A percentile compares a stretch with the other conserved stretches of the same genome.
phyloP scores from a whole-genome alignment of 64 coral and sea anemone species.

The Montipora efflorescens region DNA sequence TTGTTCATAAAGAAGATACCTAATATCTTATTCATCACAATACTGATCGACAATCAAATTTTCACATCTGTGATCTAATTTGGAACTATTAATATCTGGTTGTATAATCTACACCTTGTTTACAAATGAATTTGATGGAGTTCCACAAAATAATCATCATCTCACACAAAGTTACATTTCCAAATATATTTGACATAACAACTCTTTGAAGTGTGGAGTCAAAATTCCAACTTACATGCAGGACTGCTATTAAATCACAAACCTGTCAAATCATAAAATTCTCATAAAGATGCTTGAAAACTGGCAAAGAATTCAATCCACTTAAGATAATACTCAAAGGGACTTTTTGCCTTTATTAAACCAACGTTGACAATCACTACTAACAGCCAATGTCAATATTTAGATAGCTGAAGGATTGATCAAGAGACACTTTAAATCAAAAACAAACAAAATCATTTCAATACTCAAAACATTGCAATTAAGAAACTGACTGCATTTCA shows the following conservation, averaged over 20 bases:
- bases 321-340: neutral
- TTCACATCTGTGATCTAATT: too few species aligned
- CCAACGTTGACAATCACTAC: neutral
- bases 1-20: too few species aligned
- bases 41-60: too few species aligned
- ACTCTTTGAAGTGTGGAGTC: too few species aligned
- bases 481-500: neutral
- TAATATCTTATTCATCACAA: too few species aligned
- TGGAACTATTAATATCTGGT: neutral
- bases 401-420: neutral
- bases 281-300: neutral
- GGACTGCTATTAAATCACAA: too few species aligned
- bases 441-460: neutral
- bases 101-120: neutral
- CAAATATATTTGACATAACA: too few species aligned
- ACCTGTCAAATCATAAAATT: too few species aligned
- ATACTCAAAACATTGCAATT: neutral
- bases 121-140: too few species aligned
- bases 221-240: too few species aligned
- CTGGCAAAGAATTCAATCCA: neutral
- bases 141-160: too few species aligned
- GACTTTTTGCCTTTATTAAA: neutral
- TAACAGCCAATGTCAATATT: conserved; percentile 30
- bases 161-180: too few species aligned
- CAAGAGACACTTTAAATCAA: conserved; percentile 4